phyloP scores from a whole-genome alignment of 2,797 vertebrate species.

The Lates japonicus region DNA sequence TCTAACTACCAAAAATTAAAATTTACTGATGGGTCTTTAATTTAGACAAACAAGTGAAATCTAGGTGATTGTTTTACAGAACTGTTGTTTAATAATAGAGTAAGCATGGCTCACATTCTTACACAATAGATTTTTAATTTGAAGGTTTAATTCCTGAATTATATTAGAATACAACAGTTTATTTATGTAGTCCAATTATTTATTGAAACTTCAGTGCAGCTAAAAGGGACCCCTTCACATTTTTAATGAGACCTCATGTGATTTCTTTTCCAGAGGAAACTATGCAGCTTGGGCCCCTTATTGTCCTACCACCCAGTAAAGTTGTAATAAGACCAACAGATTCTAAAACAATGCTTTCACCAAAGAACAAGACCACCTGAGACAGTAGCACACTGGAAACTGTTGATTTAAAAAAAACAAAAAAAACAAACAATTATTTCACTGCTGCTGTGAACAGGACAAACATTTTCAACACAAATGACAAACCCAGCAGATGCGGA shows the following conservation, averaged over 20 bases:
- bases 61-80: too few species aligned
- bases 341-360: not conserved
- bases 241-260: not conserved
- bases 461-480: not conserved
- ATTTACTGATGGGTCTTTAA: too few species aligned
- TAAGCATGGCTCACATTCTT: not conserved
- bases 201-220: not conserved
- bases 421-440: not conserved
- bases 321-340: not conserved
- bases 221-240: not conserved
- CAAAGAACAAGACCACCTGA: constrained; percentile 21
- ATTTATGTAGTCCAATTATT: not conserved
- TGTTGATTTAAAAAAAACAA: not conserved
- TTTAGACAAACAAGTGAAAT: too few species aligned
- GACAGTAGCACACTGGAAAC: constrained; percentile 3
- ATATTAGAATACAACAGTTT: not conserved
- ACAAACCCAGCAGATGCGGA: not conserved
- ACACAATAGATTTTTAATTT: not conserved
- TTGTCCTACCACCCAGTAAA: constrained; percentile 50
- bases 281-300: constrained; percentile 71
- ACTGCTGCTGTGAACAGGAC: not conserved
- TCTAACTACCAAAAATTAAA: not conserved
- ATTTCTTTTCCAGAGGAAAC: constrained; percentile 63
- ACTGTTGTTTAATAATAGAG: not conserved
- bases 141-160: not conserved